These are phyloP conservation scores for Sclerurus mexicanus DNA, from an alignment of 2,113 vertebrate species.

Conservation along the genomic window DNA sequence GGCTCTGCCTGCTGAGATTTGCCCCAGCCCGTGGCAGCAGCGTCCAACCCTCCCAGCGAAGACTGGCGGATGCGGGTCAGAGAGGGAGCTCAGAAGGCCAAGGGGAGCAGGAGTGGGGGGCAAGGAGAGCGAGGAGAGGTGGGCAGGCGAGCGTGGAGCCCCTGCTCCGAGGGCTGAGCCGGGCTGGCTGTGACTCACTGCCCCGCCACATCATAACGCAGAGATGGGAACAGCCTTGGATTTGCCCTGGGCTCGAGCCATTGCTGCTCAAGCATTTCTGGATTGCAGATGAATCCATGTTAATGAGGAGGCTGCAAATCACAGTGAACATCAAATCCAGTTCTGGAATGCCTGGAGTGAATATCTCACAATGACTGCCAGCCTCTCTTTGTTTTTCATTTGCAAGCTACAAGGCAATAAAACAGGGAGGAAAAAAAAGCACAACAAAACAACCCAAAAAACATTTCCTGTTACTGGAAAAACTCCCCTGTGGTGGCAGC, in stretches of 20 bases:
- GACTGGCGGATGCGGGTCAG: not conserved
- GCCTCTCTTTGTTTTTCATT: constrained; percentile 48
- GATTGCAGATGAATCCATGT: constrained; percentile 62
- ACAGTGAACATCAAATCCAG: constrained; percentile 43
- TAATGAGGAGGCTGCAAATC: constrained; percentile 64
- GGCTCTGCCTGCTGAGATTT: not conserved
- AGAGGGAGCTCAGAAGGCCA: not conserved
- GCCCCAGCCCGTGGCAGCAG: not conserved
- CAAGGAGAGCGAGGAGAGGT: not conserved
- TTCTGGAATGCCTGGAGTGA: constrained; percentile 37
- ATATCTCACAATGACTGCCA: constrained; percentile 34
- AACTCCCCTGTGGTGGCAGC: not conserved
- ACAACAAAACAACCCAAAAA: not conserved
- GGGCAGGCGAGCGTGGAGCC: fast-evolving
- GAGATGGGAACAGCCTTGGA: constrained; percentile 41
- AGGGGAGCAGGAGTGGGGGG: not conserved
- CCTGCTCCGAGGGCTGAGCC: not conserved
- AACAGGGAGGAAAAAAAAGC: not conserved
- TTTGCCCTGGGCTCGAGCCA: constrained; percentile 46
- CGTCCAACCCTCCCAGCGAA: not conserved
- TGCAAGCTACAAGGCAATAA: constrained; percentile 34
- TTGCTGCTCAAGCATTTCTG: constrained; percentile 68
- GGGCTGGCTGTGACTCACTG: constrained; percentile 36
- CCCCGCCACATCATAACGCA: not conserved
- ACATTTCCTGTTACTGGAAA: not conserved